Percentiles rank a stretch among this genome's conserved stretches.
Evolutionary conservation across 2,888 invertebrate genomes (phyloP).

Genomic region (Parnassius smintheus): DNA sequence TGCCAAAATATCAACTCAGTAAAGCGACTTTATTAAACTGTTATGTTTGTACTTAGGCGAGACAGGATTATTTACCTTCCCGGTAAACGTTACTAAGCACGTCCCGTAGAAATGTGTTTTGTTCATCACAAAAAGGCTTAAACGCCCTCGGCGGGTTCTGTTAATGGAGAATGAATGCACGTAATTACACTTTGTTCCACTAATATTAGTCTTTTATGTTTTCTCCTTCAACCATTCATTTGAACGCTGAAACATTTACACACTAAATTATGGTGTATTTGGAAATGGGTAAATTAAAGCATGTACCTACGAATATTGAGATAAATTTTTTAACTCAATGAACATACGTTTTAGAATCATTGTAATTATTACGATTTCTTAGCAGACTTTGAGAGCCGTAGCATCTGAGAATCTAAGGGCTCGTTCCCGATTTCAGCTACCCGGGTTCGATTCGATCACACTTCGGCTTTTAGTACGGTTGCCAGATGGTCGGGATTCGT

Average conservation of each 20-base stretch:
- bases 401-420: too few species aligned
- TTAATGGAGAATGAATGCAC: constrained; percentile 57
- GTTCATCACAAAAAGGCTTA: constrained; percentile 35
- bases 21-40: constrained; percentile 18
- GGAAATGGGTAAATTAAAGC: constrained; percentile 9
- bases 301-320: constrained; percentile 2
- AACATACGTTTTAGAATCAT: constrained; percentile 1
- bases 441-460: too few species aligned
- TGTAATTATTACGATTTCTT: too few species aligned
- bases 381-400: neutral
- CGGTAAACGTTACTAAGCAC: constrained; percentile 21
- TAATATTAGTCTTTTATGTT: constrained; percentile 58
- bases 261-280: constrained; percentile 17
- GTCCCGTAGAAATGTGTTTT: constrained; percentile 32
- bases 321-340: constrained; percentile 8
- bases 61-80: constrained; percentile 19
- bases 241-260: constrained; percentile 16
- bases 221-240: constrained; percentile 17
- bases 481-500: too few species aligned
- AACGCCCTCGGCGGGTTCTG: constrained; percentile 42
- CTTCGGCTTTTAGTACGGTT: too few species aligned
- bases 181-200: constrained; percentile 65
- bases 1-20: constrained; percentile 8
- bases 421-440: too few species aligned
- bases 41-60: constrained; percentile 12